These are phyloP conservation scores for Planococcus citri DNA, from an alignment of 1,140 invertebrate genomes.

Conservation along the genomic window DNA sequence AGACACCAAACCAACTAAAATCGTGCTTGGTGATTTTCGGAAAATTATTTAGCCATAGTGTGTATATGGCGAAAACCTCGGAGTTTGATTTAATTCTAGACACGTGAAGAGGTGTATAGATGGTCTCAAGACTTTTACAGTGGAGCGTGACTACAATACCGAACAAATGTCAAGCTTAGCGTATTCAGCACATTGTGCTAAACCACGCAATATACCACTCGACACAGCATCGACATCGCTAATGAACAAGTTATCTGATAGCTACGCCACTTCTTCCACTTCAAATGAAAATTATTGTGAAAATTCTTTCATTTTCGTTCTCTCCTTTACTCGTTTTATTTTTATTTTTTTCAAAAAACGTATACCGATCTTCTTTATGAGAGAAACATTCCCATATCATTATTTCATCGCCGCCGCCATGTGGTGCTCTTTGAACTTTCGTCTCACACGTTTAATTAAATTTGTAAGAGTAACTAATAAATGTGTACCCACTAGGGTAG, in stretches of 20 bases:
- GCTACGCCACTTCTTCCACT: background rate
- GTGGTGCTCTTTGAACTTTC: no score
- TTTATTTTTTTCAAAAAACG: background rate
- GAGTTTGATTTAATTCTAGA: background rate
- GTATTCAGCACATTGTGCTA: conserved; percentile 2
- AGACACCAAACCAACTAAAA: no score
- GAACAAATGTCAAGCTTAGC: conserved; percentile 6
- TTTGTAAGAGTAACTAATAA: no score
- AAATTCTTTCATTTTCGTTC: no score
- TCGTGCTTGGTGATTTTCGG: background rate
- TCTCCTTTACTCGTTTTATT: no score
- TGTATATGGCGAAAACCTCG: background rate
- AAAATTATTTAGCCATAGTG: background rate
- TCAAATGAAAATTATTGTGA: background rate
- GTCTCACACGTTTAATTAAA: no score
- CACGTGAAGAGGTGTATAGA: conserved; percentile 6
- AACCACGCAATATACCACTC: conserved; percentile 6
- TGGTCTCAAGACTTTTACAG: background rate
- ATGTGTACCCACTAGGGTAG: no score
- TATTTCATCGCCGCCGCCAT: no score
- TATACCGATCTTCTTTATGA: background rate
- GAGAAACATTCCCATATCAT: no score
- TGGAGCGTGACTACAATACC: background rate
- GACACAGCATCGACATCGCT: background rate
- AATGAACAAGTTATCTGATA: conserved; percentile 7